A percentile compares a stretch with the other conserved stretches of the same genome.
Evolutionary conservation across 2,888 invertebrate species (phyloP).

Genomic region (Campopleginae sp.): DNA sequence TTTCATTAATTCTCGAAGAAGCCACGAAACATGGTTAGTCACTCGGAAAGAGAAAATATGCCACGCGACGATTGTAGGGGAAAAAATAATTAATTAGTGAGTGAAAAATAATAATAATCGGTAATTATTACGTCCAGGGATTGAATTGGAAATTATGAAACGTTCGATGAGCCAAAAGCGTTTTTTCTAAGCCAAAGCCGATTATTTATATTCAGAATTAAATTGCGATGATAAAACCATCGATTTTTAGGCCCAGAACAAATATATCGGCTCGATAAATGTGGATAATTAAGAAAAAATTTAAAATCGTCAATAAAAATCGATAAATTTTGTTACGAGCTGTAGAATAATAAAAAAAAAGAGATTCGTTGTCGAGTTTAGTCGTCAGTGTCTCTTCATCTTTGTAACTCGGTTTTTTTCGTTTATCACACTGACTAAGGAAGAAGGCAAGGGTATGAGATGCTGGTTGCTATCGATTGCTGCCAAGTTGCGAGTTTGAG

Average conservation of each 20-base stretch:
- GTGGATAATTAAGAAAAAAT: too few relatives aligned
- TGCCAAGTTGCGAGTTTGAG: conserved; percentile 54
- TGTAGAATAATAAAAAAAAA: conserved; percentile 12
- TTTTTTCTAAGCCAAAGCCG: too few relatives aligned
- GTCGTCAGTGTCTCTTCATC: conserved; percentile 11
- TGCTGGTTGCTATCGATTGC: conserved; percentile 65
- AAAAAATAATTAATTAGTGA: too few relatives aligned
- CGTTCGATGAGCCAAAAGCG: conserved; percentile 25
- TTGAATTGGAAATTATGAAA: too few relatives aligned
- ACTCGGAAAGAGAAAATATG: conserved; percentile 10
- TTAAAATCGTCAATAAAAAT: too few relatives aligned
- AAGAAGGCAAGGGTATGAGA: conserved; percentile 52
- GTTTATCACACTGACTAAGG: neutral
- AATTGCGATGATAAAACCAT: too few relatives aligned
- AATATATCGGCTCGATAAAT: too few relatives aligned
- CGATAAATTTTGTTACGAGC: too few relatives aligned
- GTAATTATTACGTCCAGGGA: neutral
- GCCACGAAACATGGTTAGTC: too few relatives aligned
- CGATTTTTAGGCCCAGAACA: too few relatives aligned
- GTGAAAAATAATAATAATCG: neutral
- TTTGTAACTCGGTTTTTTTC: neutral
- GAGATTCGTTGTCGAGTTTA: conserved; percentile 34
- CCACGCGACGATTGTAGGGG: neutral
- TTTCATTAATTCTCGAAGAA: neutral
- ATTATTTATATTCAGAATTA: too few relatives aligned